Evolutionary conservation across 2,888 invertebrate species (phyloP).

Genomic region (Microchrysa polita): DNA sequence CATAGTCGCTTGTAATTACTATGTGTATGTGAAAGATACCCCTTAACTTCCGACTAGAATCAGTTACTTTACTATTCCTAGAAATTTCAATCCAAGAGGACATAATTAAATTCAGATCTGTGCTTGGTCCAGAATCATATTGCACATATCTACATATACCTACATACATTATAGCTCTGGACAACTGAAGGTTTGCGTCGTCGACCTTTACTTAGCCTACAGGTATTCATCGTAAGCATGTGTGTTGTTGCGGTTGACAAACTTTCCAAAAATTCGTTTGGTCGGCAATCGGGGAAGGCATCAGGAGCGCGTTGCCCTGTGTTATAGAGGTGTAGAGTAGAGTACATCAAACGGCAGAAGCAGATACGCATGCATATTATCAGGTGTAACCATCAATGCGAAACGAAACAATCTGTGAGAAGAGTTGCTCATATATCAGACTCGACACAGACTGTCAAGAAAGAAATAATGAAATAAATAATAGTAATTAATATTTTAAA

Average conservation of each 20-base stretch:
- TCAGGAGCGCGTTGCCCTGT: constrained; percentile 21
- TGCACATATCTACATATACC: too few species aligned
- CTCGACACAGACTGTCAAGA: too few species aligned
- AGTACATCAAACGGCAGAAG: constrained; percentile 2
- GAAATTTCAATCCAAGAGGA: background rate
- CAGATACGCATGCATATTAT: constrained; percentile 29
- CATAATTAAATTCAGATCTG: too few species aligned
- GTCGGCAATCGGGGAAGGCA: constrained; percentile 34
- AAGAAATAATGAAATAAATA: too few species aligned
- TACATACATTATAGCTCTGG: too few species aligned
- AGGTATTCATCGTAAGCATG: too few species aligned
- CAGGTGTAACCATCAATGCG: constrained; percentile 46
- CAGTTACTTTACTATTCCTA: background rate
- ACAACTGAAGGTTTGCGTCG: background rate
- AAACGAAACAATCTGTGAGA: constrained; percentile 25
- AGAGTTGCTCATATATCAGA: background rate
- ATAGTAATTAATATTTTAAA: too few species aligned
- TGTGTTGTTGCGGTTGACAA: constrained; percentile 41
- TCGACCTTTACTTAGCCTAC: background rate
- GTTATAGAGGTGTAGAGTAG: constrained; percentile 2
- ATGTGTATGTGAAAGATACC: constrained; percentile 28
- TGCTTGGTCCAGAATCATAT: too few species aligned
- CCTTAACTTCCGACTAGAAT: constrained; percentile 4
- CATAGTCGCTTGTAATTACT: constrained; percentile 7
- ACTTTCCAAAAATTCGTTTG: constrained; percentile 23